Conservation (phyloP, 2,113 vertebrate genomes). For the Pomatorhinus ruficollis region DNA sequence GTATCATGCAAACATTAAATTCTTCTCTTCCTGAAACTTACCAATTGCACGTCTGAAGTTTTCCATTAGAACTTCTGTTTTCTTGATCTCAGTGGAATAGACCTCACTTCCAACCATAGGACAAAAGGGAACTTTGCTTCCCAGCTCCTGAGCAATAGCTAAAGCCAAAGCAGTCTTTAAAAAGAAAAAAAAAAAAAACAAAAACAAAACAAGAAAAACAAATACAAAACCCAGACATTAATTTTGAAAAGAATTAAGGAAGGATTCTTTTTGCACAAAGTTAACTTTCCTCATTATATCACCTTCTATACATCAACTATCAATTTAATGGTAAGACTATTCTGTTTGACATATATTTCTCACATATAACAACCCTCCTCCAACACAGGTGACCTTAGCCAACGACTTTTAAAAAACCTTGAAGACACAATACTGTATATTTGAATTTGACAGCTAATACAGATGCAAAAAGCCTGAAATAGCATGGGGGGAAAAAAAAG, state of each 20-base stretch:
- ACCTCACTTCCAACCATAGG: constrained; percentile 99
- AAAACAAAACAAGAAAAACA: neutral
- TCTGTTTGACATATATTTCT: neutral
- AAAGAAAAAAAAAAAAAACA: neutral
- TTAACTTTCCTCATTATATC: neutral
- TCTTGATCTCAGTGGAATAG: constrained; percentile 98
- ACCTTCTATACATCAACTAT: neutral
- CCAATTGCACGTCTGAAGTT: constrained; percentile 98
- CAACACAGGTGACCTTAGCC: neutral
- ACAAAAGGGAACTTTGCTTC: constrained; percentile 97
- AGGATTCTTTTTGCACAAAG: neutral
- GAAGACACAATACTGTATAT: neutral
- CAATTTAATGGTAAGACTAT: neutral
- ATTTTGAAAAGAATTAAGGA: neutral
- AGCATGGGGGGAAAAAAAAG: accelerated
- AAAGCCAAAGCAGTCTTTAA: constrained; percentile 92
- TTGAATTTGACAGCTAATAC: neutral
- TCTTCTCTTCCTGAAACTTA: constrained; percentile 66
- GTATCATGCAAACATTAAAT: neutral
- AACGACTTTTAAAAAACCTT: neutral
- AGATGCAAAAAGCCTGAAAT: neutral
- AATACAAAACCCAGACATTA: neutral
- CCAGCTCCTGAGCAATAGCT: constrained; percentile 95
- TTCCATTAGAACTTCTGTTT: constrained; percentile 98
- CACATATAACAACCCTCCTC: neutral